phyloP scores from a whole-genome alignment of 2,888 invertebrate genomes.

The Drosophila gaucha region DNA sequence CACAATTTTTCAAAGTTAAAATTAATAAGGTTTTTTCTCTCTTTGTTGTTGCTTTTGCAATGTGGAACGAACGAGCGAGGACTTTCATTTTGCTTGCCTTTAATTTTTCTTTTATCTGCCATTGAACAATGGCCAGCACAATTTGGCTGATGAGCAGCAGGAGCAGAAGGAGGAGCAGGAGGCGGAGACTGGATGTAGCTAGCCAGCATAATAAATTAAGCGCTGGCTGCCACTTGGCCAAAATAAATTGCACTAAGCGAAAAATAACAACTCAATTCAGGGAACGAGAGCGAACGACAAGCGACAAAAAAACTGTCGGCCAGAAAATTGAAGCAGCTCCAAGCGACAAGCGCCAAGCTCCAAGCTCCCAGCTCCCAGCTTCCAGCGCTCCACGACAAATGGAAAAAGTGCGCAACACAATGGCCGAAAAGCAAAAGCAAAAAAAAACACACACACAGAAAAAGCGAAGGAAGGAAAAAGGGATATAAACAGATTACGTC shows the following conservation, averaged over 20 bases:
- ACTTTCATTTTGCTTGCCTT: conserved; percentile 75
- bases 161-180: conserved; percentile 1
- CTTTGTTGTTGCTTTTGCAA: conserved; percentile 7
- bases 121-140: conserved; percentile 77
- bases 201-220: conserved; percentile 79
- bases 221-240: conserved; percentile 81
- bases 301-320: conserved; percentile 79
- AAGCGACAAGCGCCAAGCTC: conserved; percentile 2
- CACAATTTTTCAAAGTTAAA: conserved; percentile 79
- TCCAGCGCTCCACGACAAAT: conserved; percentile 63
- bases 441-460: not conserved
- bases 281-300: conserved; percentile 42
- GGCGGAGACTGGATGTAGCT: conserved; percentile 14
- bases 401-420: conserved; percentile 78
- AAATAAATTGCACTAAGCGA: conserved; percentile 80
- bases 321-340: conserved; percentile 78
- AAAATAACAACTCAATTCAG: conserved; percentile 78
- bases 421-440: conserved; percentile 45
- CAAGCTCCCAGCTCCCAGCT: not conserved
- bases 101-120: conserved; percentile 81
- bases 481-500: conserved; percentile 81
- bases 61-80: conserved; percentile 14
- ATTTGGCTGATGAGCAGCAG: conserved; percentile 54
- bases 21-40: conserved; percentile 69
- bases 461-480: conserved; percentile 39